A percentile compares a stretch with the other conserved stretches of the same genome.
Conservation (phyloP, 2,797 vertebrate species). For the Neosilurus mollespiculum region DNA sequence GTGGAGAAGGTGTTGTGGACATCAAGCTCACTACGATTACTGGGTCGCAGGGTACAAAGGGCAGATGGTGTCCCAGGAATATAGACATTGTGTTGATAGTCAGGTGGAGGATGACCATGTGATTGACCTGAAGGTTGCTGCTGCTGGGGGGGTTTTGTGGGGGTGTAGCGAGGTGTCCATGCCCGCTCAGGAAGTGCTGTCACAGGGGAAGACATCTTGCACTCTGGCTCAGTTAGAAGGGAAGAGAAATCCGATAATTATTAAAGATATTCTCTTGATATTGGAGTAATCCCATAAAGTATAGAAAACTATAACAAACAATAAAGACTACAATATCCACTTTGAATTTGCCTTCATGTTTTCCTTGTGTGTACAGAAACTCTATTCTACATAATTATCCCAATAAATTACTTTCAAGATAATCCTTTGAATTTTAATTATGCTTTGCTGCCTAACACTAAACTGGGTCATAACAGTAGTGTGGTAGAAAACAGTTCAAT, state of each 20-base stretch:
- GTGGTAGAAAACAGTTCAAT: no score
- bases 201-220: slow-evolving; percentile 78
- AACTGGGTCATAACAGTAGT: no score
- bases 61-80: slow-evolving; percentile 85
- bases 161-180: slow-evolving; percentile 84
- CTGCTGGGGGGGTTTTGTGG: slow-evolving; percentile 69
- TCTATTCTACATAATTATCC: no score
- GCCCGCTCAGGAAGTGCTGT: slow-evolving; percentile 70
- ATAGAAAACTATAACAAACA: neutral
- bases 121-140: slow-evolving; percentile 70
- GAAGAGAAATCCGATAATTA: neutral
- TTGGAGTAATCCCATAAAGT: neutral
- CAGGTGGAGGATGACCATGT: slow-evolving; percentile 76
- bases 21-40: slow-evolving; percentile 75
- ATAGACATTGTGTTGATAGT: slow-evolving; percentile 92
- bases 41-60: slow-evolving; percentile 78
- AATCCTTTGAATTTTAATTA: no score
- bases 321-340: neutral
- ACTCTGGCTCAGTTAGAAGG: slow-evolving; percentile 67
- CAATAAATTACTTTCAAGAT: no score
- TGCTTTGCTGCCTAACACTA: no score
- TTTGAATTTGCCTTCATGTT: no score
- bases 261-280: neutral
- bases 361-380: no score
- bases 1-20: slow-evolving; percentile 90